Percentiles rank a stretch among this genome's conserved stretches.
These are phyloP conservation scores for Bombus breviceps DNA, from an alignment of 1,140 invertebrate species.

Conservation along the genomic window DNA sequence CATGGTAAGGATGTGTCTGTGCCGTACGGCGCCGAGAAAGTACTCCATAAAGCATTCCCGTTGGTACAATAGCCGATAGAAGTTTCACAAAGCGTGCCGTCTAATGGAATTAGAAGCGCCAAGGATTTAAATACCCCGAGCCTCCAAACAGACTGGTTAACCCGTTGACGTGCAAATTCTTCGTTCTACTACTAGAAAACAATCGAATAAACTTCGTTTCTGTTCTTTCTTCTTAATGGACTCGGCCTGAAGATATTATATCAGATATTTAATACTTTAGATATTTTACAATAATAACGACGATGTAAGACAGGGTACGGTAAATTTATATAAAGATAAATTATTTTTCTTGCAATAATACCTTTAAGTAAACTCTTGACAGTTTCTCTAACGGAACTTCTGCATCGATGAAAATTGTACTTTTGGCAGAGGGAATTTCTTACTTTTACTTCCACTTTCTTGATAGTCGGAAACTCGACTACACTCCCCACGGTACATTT, in stretches of 20 bases:
- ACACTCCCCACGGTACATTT: not conserved
- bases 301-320: not conserved
- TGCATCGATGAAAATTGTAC: not conserved
- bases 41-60: slow-evolving; percentile 37
- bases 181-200: not conserved
- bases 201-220: not conserved
- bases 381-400: not conserved
- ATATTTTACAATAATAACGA: too few relatives aligned
- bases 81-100: not conserved
- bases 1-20: slow-evolving; percentile 14
- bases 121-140: not conserved
- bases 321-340: not conserved
- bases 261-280: too few relatives aligned
- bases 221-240: not conserved
- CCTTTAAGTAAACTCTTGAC: not conserved
- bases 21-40: not conserved
- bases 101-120: slow-evolving; percentile 25
- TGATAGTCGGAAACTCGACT: not conserved
- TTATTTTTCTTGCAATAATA: not conserved
- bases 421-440: not conserved
- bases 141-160: not conserved
- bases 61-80: slow-evolving; percentile 37
- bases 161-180: not conserved
- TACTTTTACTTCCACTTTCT: not conserved
- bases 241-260: not conserved